Conservation (phyloP, 2,797 vertebrate species). For the Netta rufina region DNA sequence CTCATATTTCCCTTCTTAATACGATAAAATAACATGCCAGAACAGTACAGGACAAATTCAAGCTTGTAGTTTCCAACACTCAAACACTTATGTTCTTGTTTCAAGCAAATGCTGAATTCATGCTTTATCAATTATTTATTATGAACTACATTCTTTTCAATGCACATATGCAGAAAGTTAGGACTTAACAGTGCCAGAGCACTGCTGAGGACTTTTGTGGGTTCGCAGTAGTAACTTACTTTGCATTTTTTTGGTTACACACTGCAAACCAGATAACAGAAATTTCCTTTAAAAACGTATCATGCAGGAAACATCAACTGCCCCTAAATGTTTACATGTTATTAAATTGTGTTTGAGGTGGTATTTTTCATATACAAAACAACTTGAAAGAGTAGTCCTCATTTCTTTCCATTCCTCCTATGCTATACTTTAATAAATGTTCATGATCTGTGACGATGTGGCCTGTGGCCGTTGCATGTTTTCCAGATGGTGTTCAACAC, state of each 20-base stretch:
- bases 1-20: neutral
- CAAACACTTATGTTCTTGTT: neutral
- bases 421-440: neutral
- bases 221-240: fast-evolving
- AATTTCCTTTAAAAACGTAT: neutral
- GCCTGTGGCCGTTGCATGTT: neutral
- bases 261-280: neutral
- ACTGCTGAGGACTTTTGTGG: neutral
- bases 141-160: neutral
- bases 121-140: neutral
- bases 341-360: neutral
- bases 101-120: neutral
- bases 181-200: neutral
- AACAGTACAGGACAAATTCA: neutral
- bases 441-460: neutral
- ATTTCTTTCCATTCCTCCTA: neutral
- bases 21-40: neutral
- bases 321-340: neutral
- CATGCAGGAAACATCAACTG: neutral
- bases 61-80: neutral
- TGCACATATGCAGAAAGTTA: neutral
- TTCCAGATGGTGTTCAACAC: neutral
- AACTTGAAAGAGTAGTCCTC: neutral
- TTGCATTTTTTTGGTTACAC: neutral
- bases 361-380: neutral